Percentiles rank a stretch among this genome's conserved stretches.
Conservation (phyloP, 2,888 invertebrate species). For the Sarcophaga rosellei region DNA sequence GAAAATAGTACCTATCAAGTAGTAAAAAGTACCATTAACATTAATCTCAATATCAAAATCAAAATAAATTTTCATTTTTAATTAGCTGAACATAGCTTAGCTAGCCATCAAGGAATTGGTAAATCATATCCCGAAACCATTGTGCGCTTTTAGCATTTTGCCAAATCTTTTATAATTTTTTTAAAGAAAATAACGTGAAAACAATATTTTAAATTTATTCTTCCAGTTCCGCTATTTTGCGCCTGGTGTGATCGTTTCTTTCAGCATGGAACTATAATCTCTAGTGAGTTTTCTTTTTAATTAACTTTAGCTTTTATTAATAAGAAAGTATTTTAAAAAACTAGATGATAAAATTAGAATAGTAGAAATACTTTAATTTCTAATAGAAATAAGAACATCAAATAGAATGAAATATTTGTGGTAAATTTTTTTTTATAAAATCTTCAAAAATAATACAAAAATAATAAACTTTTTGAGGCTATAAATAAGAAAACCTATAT, state of each 20-base stretch:
- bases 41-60: not conserved
- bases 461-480: too few relatives aligned
- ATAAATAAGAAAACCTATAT: too few relatives aligned
- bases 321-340: conserved; percentile 15
- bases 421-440: too few relatives aligned
- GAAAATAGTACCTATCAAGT: too few relatives aligned
- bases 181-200: not conserved
- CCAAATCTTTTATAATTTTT: not conserved
- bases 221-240: conserved; percentile 56
- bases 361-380: not conserved
- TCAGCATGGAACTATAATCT: conserved; percentile 44
- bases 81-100: not conserved
- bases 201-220: conserved; percentile 46
- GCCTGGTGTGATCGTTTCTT: conserved; percentile 60
- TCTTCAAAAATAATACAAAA: too few relatives aligned
- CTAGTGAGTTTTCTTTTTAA: conserved; percentile 50
- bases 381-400: too few relatives aligned
- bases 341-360: not conserved
- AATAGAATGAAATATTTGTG: too few relatives aligned
- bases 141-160: not conserved
- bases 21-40: too few relatives aligned
- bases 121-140: conserved; percentile 13
- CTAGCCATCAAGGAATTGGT: conserved; percentile 6
- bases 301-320: not conserved
- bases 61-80: not conserved